A percentile compares a stretch with the other conserved stretches of the same genome.
These are phyloP conservation scores for Himalopsyche phryganea DNA, from an alignment of 1,140 invertebrate species.

Conservation along the genomic window DNA sequence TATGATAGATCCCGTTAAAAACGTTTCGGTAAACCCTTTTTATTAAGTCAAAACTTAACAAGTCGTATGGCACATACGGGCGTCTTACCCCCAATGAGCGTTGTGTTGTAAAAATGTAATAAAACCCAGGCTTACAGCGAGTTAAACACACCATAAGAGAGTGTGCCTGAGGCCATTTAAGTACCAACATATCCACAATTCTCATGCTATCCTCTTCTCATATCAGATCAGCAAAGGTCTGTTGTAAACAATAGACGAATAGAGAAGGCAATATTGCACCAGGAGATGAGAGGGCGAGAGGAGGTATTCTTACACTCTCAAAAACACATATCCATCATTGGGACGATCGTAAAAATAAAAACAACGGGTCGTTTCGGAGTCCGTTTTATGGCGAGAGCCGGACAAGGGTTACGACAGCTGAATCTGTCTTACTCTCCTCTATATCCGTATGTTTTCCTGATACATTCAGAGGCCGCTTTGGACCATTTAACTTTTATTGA, in stretches of 20 bases:
- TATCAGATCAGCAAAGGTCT: constrained; percentile 22
- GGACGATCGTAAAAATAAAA: constrained; percentile 35
- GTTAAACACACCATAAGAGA: constrained; percentile 36
- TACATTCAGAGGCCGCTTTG: constrained; percentile 4
- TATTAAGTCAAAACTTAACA: background rate
- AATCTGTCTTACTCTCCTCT: constrained; percentile 29
- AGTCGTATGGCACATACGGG: constrained; percentile 1
- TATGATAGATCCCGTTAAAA: too few species aligned
- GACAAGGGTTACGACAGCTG: constrained; percentile 33
- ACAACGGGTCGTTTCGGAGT: constrained; percentile 33
- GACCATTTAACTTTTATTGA: constrained; percentile 11
- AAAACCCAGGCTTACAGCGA: constrained; percentile 35
- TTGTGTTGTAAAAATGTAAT: constrained; percentile 33
- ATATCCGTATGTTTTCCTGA: background rate
- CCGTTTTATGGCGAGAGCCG: constrained; percentile 31
- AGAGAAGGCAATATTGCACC: constrained; percentile 24
- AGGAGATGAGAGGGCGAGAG: constrained; percentile 15
- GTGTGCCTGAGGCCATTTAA: constrained; percentile 30
- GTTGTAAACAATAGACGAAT: constrained; percentile 23
- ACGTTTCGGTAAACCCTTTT: too few species aligned
- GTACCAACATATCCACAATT: constrained; percentile 29
- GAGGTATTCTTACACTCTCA: constrained; percentile 32
- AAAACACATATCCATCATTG: constrained; percentile 36
- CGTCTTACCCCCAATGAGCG: constrained; percentile 22
- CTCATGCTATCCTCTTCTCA: constrained; percentile 19